Percentiles rank a stretch among this genome's conserved stretches.
Evolutionary conservation across 2,113 vertebrate genomes (phyloP).

Genomic region (Callithrix jacchus): DNA sequence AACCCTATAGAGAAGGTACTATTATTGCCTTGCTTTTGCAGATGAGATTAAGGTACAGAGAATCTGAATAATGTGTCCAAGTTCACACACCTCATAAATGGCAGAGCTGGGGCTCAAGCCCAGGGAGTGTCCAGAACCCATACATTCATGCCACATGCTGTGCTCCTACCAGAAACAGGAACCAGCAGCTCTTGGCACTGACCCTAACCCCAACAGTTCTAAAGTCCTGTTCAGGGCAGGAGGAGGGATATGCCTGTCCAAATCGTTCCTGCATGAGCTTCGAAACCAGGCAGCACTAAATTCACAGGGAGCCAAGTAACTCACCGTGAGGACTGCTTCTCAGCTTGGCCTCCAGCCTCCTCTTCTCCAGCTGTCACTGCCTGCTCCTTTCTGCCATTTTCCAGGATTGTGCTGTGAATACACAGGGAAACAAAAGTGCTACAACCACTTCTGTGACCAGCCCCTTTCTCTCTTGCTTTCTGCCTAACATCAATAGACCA

Average conservation of each 20-base stretch:
- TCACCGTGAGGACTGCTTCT: background rate
- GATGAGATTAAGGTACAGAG: background rate
- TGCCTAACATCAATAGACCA: background rate
- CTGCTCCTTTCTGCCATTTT: background rate
- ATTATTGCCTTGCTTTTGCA: background rate
- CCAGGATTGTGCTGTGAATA: background rate
- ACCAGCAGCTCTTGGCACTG: background rate
- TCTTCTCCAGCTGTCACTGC: background rate
- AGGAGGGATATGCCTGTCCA: background rate
- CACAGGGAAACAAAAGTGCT: background rate
- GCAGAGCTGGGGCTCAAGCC: background rate
- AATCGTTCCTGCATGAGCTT: background rate
- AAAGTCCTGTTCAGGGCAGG: background rate
- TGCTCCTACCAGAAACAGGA: background rate
- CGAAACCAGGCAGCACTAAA: background rate
- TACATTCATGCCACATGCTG: rapidly evolving
- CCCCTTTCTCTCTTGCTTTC: background rate
- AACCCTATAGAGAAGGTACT: background rate
- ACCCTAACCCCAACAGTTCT: background rate
- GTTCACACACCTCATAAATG: background rate
- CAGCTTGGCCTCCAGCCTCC: background rate
- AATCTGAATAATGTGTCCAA: background rate
- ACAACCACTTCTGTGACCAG: background rate
- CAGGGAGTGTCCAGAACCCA: background rate
- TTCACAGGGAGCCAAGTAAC: background rate